Evolutionary conservation across 2,113 vertebrate species (phyloP), one percentile per base, ranked within the genome.

Genomic region (Cyanoramphus novaezelandiae): DNA sequence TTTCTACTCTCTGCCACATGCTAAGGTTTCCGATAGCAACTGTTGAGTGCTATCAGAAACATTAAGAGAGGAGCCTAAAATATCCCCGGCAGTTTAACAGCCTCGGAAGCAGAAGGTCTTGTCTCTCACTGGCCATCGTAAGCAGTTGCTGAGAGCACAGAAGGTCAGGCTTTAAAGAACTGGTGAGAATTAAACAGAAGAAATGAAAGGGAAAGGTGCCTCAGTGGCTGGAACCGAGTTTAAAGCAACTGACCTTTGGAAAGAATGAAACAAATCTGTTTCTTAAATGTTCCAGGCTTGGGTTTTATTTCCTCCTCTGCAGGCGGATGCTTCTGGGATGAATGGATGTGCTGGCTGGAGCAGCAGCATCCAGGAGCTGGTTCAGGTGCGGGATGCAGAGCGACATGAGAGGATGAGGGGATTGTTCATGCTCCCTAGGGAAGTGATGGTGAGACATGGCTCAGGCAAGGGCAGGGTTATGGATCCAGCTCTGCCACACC

Each of bases 131-230:
- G 97, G 96, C 96, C 93, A 39, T 75, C 28, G 7, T 8, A 16
- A 86, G 96, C 88, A 53, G 82, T 33, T 3, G 9, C 78, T 31
- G 75, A 49, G 91, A 96, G 88, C 93, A 79, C 27, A 35, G 94
- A 93, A 97, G 97, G 98, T 98, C 98, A 97, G 69, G 3, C 93
- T 98, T 97, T 98, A 98, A 98, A 93, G 97, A 98, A 97, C 96
- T 97, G 95, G 33, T 37, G 89, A 95, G 97, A 96, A 98, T 98
- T 95, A 98, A 97, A 94, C 84, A 83, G 88, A 84, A 93, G 92
- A 93, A 96, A 83, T 47, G 93, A 31, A 93, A 74, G 85, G 31
- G 78, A 95, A 93, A 96, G 88, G 80, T 65, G 93, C 92, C 88
- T 68, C 7, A 5, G 57, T 52, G 86, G 83, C 96, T n/a, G 82